Conservation (phyloP, 64 coral and sea anemone genomes). For the Montipora foliosa region DNA sequence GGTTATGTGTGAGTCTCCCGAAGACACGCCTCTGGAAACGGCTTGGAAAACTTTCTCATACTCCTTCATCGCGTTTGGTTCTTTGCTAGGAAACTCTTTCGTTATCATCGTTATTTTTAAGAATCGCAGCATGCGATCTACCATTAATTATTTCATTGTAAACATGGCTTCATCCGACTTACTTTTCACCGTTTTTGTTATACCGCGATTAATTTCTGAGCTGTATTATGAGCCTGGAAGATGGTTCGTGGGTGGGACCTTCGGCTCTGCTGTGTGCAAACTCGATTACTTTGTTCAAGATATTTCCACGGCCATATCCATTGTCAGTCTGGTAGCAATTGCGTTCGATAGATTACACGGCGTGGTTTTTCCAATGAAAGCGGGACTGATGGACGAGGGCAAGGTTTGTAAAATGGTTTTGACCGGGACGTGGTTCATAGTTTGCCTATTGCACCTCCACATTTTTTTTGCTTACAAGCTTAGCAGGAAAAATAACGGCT, state of each 20-base stretch:
- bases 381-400: not conserved
- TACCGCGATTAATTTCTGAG: not conserved
- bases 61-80: not conserved
- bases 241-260: not conserved
- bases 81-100: constrained; percentile 4
- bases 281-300: constrained; percentile 23
- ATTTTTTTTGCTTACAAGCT: constrained; percentile 49
- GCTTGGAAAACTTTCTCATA: not conserved
- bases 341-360: constrained; percentile 62
- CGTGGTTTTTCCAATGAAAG: constrained; percentile 60
- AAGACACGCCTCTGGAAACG: too few species aligned
- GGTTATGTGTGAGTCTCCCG: too few species aligned
- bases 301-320: constrained; percentile 45
- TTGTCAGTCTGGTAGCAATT: constrained; percentile 58
- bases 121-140: constrained; percentile 1
- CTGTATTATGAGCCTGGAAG: not conserved
- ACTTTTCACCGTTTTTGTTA: constrained; percentile 2
- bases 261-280: not conserved
- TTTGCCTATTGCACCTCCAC: not conserved
- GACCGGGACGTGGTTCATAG: constrained; percentile 25
- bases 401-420: not conserved
- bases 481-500: not conserved
- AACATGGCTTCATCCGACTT: constrained; percentile 39
- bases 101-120: constrained; percentile 17
- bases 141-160: constrained; percentile 29